Percentiles rank a stretch among this genome's conserved stretches.
These are phyloP conservation scores for Nomada ruficornis DNA, from an alignment of 2,888 invertebrate species.

Conservation along the genomic window DNA sequence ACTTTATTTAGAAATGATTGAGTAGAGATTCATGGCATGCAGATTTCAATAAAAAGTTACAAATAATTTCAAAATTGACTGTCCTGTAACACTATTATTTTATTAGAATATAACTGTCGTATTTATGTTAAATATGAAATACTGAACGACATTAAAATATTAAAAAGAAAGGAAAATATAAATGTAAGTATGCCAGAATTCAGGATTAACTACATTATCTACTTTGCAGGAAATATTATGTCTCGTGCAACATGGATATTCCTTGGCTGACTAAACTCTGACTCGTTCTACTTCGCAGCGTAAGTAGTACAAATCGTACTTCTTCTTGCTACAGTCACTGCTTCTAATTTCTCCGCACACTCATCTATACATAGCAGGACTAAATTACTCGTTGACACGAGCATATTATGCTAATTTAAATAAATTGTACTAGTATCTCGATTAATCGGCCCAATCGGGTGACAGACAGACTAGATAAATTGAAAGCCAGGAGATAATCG, in stretches of 20 bases:
- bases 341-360: slow-evolving; percentile 5
- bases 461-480: too few relatives aligned
- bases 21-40: neutral
- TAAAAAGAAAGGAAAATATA: neutral
- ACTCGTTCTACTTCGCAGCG: slow-evolving; percentile 35
- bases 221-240: slow-evolving; percentile 10
- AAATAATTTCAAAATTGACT: neutral
- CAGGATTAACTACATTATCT: neutral
- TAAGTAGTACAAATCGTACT: slow-evolving; percentile 23
- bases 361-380: neutral
- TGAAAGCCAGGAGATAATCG: too few relatives aligned
- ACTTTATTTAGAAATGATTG: neutral
- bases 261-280: slow-evolving; percentile 34
- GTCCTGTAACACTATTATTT: neutral
- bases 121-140: neutral
- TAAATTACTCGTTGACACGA: neutral
- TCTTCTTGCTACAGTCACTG: neutral
- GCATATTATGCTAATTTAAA: neutral
- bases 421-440: too few relatives aligned
- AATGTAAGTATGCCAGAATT: neutral
- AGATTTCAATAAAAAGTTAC: neutral
- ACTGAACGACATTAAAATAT: neutral
- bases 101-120: neutral
- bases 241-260: neutral
- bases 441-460: too few relatives aligned